Conservation (phyloP, 2,797 vertebrate species). For the Chelon labrosus region DNA sequence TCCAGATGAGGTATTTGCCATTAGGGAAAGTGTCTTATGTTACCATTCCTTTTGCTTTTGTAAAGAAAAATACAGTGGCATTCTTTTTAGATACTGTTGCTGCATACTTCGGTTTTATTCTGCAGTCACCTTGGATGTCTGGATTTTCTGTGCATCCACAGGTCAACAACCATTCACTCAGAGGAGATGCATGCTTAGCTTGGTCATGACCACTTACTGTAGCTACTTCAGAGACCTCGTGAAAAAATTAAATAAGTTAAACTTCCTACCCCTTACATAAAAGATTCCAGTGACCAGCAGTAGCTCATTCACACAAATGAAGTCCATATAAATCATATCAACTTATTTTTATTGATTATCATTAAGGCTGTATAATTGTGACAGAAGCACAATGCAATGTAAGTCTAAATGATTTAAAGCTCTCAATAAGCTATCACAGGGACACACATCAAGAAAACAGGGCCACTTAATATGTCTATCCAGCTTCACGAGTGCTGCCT, state of each 20-base stretch:
- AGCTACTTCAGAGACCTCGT: too few relatives aligned
- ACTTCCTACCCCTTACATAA: too few relatives aligned
- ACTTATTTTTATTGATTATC: too few relatives aligned
- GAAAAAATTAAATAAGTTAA: too few relatives aligned
- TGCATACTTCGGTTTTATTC: background rate
- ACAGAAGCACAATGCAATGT: background rate
- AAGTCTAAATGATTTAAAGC: background rate
- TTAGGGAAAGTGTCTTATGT: conserved; percentile 10
- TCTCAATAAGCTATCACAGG: background rate
- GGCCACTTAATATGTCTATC: background rate
- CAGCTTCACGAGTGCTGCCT: background rate
- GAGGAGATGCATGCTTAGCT: background rate
- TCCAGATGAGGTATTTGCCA: conserved; percentile 17
- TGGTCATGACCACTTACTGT: background rate
- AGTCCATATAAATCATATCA: too few relatives aligned
- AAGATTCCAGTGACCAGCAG: too few relatives aligned
- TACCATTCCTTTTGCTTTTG: background rate
- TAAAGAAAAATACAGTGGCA: background rate
- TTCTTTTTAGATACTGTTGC: background rate
- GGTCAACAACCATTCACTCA: background rate
- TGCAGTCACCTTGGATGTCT: background rate
- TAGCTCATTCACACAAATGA: too few relatives aligned
- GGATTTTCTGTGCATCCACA: background rate
- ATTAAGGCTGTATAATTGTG: too few relatives aligned
- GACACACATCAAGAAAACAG: background rate